Base-by-base conservation (phyloP, 2,888 invertebrate genomes). In the Scaptomyza polygonia region DNA sequence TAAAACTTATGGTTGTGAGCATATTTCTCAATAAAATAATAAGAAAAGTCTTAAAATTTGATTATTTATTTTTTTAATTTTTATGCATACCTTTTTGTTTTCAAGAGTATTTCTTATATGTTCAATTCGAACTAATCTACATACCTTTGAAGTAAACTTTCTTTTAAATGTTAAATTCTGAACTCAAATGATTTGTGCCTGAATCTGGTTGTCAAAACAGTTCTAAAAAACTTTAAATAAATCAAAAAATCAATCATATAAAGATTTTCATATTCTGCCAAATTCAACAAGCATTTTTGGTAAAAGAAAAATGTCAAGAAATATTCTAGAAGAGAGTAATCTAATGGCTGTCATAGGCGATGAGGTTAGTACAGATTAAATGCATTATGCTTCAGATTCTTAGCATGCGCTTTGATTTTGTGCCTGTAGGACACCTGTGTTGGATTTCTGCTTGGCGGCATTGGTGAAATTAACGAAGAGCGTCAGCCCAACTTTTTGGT, bases 361-460 rank as follows among this genome's bases (percentile, higher is more conserved):
- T 47, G 82, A 86, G 86, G 82, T 82, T 12, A 5, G 67, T 29
- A 3, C 2, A 29, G 0, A 3, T 16, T 11, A 3, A 18, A 12
- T 21, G 40, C 39, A 48, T 42, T 11, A 1, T 2, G 6, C 5
- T 5, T 21, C 3, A n/a, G 5, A 1, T 30, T 12, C 5, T 25
- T 36, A 1, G n/a, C 36, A 14, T 14, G 9, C 11, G 8, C 9
- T 6, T 16, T 32, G 8, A 39, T 0, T 27, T 9, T 27, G 34
- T 5, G 32, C 2, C 29, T 42, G 0, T 36, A 83, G 82, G 82
- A 83, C 53, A 83, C 82, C 52, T 86, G 86, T 39, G 83, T 83
- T 1, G 82, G 82, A 32, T 83, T 83, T 43, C 25, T 83, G 39
- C 78, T 83, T 34, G 82, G 86, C n/a, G 82, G 82, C 34, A 86